Evolutionary conservation across 2,113 vertebrate species (phyloP), one percentile per base, ranked within the genome.

Genomic region (human (Homo sapiens)): DNA sequence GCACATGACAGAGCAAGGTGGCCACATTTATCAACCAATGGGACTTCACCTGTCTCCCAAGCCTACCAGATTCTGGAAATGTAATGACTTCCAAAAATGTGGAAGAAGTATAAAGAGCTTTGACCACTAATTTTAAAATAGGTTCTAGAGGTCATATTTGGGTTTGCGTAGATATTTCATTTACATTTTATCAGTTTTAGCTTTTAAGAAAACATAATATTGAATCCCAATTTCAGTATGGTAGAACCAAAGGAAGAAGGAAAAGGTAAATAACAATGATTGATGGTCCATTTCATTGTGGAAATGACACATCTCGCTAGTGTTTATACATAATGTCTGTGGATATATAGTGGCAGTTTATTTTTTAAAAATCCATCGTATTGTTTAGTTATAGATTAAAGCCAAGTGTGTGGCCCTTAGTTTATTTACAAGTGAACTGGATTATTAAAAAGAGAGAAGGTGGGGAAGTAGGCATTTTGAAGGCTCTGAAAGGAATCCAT

Each of bases 61-160:
- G 76, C 76, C 85, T 43, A 38, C 45, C 81, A 45, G 40, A 55
- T 93, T 50, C 59, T 38, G 73, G 45, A 82, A 91, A 93, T 13
- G 61, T 45, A 84, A 73, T 78, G 70, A 73, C 94, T 94, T 93
- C 89, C 93, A 76, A 90, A 97, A 91, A 82, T 86, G 88, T 55
- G 35, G 22, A 90, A 85, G 72, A 88, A 73, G 78, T 90, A 80
- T 79, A 79, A 97, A n/a, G 86, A 79, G 43, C 72, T 72, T 93
- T 66, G 86, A 80, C 57, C 23, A 82, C 89, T 61, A 40, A 85
- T 76, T 96, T 95, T 80, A 86, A 94, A 52, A 70, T 92, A 45
- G 22, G 32, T 79, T 78, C 40, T 43, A 87, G 59, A 82, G 79
- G 80, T 97, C 82, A 50, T n/a, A n/a, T 93, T 95, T 75, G 78